Percentiles rank a stretch among this genome's conserved stretches.
phyloP scores from a whole-genome alignment of 2,888 invertebrate species.

The Podotricha telesiphe region DNA sequence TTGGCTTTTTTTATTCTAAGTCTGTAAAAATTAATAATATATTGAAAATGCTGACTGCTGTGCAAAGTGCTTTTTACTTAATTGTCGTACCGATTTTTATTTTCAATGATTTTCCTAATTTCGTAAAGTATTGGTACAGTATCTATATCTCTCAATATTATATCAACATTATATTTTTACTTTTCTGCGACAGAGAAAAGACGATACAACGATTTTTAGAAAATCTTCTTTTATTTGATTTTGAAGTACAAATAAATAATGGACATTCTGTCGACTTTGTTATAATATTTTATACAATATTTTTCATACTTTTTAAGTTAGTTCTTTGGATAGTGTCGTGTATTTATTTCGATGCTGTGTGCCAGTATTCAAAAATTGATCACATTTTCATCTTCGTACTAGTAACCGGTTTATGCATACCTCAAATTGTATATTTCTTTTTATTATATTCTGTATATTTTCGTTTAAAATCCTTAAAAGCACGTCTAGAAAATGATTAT shows the following conservation, averaged over 20 bases:
- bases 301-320: not conserved
- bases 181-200: not conserved
- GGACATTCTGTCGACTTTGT: not conserved
- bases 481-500: not conserved
- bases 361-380: not conserved
- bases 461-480: conserved; percentile 7
- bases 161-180: not conserved
- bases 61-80: conserved; percentile 3
- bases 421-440: conserved; percentile 6
- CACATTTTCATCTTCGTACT: conserved; percentile 3
- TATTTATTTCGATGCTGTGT: not conserved
- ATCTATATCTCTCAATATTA: conserved; percentile 1
- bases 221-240: conserved; percentile 8
- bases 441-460: conserved; percentile 7
- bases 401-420: not conserved
- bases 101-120: conserved; percentile 7
- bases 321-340: not conserved
- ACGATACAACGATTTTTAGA: not conserved
- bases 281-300: conserved; percentile 7
- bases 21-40: not conserved
- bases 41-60: not conserved
- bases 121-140: not conserved
- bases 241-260: not conserved
- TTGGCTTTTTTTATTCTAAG: not conserved
- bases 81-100: not conserved